Conservation (phyloP, 2,888 invertebrate species). For the Agrilus mali region DNA sequence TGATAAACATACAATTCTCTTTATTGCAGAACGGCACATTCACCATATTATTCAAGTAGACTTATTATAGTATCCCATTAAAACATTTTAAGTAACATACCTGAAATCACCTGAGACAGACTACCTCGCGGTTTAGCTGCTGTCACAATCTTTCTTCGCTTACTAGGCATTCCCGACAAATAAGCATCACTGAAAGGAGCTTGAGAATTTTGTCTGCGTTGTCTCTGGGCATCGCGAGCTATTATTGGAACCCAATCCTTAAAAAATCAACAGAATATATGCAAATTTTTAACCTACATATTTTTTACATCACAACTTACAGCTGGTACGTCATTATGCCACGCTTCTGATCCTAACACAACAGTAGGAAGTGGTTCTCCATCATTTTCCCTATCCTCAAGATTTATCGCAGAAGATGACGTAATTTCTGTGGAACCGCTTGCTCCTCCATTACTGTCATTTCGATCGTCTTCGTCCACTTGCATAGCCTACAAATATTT, state of each 20-base stretch:
- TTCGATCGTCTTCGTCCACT: constrained; percentile 25
- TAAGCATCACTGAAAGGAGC: constrained; percentile 80
- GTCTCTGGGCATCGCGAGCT: constrained; percentile 62
- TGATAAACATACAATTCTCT: no score
- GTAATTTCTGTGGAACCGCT: constrained; percentile 12
- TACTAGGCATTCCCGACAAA: constrained; percentile 77
- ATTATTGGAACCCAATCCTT: constrained; percentile 84
- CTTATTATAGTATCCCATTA: no score
- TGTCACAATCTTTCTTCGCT: constrained; percentile 64
- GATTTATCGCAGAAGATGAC: constrained; percentile 8
- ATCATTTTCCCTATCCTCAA: constrained; percentile 16
- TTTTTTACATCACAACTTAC: constrained; percentile 26
- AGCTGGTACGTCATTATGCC: constrained; percentile 50
- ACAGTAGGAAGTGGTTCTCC: constrained; percentile 38
- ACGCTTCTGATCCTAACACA: constrained; percentile 42
- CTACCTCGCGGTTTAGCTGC: constrained; percentile 31
- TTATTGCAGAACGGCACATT: no score
- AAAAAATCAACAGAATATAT: constrained; percentile 9
- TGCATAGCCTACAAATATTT: constrained; percentile 37
- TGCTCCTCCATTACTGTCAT: constrained; percentile 17
- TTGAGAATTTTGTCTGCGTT: constrained; percentile 45
- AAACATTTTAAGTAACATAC: constrained; percentile 15
- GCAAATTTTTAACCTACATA: neutral
- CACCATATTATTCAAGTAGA: no score
- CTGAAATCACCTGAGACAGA: constrained; percentile 32